Conservation (phyloP, 2,888 invertebrate genomes). For the Busseola fusca region DNA sequence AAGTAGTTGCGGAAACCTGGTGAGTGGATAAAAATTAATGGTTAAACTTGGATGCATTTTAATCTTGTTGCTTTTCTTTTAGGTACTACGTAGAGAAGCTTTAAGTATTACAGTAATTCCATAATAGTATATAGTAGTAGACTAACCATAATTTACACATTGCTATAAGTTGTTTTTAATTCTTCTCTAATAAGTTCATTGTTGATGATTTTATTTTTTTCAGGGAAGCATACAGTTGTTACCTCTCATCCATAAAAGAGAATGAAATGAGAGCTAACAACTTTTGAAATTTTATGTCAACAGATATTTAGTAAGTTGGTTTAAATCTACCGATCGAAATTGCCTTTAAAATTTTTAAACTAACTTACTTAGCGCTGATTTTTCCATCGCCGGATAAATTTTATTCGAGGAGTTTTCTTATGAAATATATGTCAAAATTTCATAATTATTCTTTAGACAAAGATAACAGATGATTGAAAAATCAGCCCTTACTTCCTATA, state of each 20-base stretch:
- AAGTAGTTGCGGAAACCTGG: conserved; percentile 90
- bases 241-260: no score
- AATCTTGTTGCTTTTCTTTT: not conserved
- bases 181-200: not conserved
- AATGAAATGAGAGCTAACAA: no score
- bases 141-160: not conserved
- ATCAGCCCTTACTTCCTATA: no score
- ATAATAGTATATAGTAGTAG: not conserved
- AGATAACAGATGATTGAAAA: no score
- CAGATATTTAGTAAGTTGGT: no score
- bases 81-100: not conserved
- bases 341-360: not conserved
- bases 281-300: no score
- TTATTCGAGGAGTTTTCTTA: no score
- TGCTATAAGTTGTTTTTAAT: not conserved
- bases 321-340: no score
- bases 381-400: no score
- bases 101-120: not conserved
- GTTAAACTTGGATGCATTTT: not conserved
- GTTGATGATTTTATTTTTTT: not conserved
- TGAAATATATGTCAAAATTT: no score
- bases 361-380: not conserved
- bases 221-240: no score
- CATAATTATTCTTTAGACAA: no score
- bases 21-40: conserved; percentile 13